Base-by-base conservation (phyloP, 2,113 vertebrate species). In the Ameiurus melas region DNA sequence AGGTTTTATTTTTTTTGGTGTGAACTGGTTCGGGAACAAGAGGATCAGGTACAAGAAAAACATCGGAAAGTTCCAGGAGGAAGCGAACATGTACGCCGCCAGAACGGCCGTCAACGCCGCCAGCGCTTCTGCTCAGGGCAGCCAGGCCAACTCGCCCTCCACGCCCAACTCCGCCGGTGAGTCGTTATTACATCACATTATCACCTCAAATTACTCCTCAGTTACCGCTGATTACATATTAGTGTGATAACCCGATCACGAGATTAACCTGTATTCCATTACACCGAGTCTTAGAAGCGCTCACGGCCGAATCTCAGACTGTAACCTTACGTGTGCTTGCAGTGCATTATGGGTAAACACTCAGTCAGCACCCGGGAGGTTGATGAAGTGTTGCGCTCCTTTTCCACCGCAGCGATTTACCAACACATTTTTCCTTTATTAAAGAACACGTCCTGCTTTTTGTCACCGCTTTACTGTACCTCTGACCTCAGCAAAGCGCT, bases 11-110 rank as follows among this genome's bases (percentile, higher is more conserved):
- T n/a, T n/a, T n/a, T n/a, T n/a, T n/a, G n/a, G n/a, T n/a, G n/a
- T n/a, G n/a, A 99, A 99, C 97, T 99, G 98, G 98, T 99, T 99
- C 91, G 98, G 98, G 92, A 99, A 99, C 96, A 99, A 99, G 93
- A 97, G 98, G 96, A 99, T 99, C 96, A 97, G 98, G 94, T 99
- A 99, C 96, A 99, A 99, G 97, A 99, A 99, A 96, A 99, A 99
- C 96, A 99, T 99, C 92, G 98, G 98, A 94, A 99, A 99, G 95
- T 99, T 99, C 94, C 98, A 99, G 94, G 98, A 99, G 95, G 98
- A 99, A 96, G 98, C 98, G 95, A 99, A 99, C 96, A 98, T 99
- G 97, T 99, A 99, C 92, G 98, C 98, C 91, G 98, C 97, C 92
- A 97, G 97, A 97, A 99, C 98, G 17, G 98, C 98, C 88, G 98